These are phyloP conservation scores for Erannis defoliaria DNA, from an alignment of 2,888 invertebrate genomes.

Conservation along the genomic window DNA sequence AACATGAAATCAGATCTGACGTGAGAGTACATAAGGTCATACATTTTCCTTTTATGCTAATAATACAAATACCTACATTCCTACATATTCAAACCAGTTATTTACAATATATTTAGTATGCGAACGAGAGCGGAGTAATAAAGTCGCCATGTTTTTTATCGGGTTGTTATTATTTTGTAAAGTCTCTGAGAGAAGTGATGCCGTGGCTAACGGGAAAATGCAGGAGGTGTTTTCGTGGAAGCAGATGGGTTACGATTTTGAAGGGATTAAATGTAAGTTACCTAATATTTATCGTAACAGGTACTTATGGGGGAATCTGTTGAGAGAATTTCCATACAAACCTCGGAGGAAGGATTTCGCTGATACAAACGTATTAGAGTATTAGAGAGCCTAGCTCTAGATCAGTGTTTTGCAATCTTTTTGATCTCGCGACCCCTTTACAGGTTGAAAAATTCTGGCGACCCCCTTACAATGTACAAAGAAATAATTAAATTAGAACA, in stretches of 20 bases:
- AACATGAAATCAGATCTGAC: too few relatives aligned
- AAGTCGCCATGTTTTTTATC: slow-evolving; percentile 20
- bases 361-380: too few relatives aligned
- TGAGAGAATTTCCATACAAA: too few relatives aligned
- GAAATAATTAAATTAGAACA: too few relatives aligned
- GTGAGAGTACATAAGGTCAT: neutral
- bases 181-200: slow-evolving; percentile 1
- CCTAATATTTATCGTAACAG: neutral
- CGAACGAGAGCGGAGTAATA: neutral
- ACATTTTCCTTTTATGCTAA: neutral
- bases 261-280: slow-evolving; percentile 66
- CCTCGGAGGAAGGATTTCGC: too few relatives aligned
- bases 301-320: too few relatives aligned
- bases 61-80: neutral
- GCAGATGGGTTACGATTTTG: slow-evolving; percentile 63
- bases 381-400: too few relatives aligned
- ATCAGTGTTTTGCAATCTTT: too few relatives aligned
- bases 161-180: neutral
- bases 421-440: too few relatives aligned
- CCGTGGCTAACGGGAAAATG: slow-evolving; percentile 37
- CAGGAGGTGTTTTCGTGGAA: slow-evolving; percentile 64
- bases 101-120: neutral
- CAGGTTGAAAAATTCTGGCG: too few relatives aligned
- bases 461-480: too few relatives aligned
- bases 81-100: neutral